Conservation (phyloP, 2,888 invertebrate genomes). For the Eilema griseolum region DNA sequence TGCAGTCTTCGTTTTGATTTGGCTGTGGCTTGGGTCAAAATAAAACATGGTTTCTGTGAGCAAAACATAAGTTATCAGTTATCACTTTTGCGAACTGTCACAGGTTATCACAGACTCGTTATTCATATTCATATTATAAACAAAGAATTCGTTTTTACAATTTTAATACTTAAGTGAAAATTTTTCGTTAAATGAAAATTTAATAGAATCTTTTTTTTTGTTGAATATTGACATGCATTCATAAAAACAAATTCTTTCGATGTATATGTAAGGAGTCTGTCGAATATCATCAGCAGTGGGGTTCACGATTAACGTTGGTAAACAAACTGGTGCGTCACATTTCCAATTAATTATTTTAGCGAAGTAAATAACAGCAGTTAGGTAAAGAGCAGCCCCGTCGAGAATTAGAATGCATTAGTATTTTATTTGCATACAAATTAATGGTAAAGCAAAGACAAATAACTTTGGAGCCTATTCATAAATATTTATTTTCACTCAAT, state of each 20-base stretch:
- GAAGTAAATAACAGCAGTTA: not conserved
- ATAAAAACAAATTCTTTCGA: not conserved
- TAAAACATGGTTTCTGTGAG: conserved; percentile 37
- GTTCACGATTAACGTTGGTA: not conserved
- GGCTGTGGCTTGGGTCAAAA: conserved; percentile 37
- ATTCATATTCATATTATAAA: not conserved
- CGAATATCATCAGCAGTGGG: not conserved
- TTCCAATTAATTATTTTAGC: not conserved
- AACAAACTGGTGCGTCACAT: conserved; percentile 49
- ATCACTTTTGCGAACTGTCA: not conserved
- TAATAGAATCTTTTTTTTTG: too few species aligned
- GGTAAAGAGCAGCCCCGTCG: not conserved
- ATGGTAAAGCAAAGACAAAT: not conserved
- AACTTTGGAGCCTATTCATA: not conserved
- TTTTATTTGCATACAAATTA: not conserved
- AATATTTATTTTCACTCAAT: not conserved
- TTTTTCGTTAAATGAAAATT: too few species aligned
- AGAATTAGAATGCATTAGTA: not conserved
- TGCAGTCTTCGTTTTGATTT: conserved; percentile 50
- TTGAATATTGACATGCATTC: too few species aligned
- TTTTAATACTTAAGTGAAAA: too few species aligned
- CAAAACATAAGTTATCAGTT: not conserved
- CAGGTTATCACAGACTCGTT: conserved; percentile 6
- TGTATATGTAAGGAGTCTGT: not conserved
- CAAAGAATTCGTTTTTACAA: not conserved